These are phyloP conservation scores for Masticophis lateralis DNA, from an alignment of 2,797 vertebrate species.

Conservation along the genomic window DNA sequence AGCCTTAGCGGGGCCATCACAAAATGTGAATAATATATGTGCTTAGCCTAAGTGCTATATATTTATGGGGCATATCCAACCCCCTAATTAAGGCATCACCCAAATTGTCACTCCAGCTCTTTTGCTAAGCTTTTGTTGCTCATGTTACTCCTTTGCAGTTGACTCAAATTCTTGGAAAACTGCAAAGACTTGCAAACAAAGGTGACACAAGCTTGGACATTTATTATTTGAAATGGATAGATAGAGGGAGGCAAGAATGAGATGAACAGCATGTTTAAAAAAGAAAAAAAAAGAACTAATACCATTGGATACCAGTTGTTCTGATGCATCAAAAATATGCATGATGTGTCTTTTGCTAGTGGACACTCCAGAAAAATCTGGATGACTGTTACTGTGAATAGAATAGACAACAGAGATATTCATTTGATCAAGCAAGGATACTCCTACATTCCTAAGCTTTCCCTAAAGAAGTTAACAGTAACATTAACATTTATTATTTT, in stretches of 20 bases:
- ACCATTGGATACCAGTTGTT: neutral
- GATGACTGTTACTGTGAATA: neutral
- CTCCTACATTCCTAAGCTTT: neutral
- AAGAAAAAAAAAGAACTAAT: neutral
- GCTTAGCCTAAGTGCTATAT: neutral
- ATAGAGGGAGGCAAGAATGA: neutral
- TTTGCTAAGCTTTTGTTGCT: neutral
- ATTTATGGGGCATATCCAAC: slow-evolving; percentile 16
- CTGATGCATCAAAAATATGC: neutral
- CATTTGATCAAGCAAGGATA: neutral
- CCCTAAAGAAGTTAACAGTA: neutral
- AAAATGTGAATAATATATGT: slow-evolving; percentile 3
- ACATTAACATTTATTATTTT: neutral
- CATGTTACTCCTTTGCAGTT: neutral
- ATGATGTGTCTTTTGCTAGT: neutral
- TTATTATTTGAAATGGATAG: neutral
- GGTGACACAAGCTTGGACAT: neutral
- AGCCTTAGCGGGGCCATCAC: neutral
- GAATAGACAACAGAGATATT: neutral
- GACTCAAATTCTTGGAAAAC: neutral
- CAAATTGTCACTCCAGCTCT: neutral
- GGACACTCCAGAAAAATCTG: neutral
- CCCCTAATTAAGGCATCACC: neutral
- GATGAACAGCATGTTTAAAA: neutral
- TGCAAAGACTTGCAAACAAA: neutral